Evolutionary conservation across 2,797 vertebrate genomes (phyloP).

Genomic region (Eremophila alpestris): DNA sequence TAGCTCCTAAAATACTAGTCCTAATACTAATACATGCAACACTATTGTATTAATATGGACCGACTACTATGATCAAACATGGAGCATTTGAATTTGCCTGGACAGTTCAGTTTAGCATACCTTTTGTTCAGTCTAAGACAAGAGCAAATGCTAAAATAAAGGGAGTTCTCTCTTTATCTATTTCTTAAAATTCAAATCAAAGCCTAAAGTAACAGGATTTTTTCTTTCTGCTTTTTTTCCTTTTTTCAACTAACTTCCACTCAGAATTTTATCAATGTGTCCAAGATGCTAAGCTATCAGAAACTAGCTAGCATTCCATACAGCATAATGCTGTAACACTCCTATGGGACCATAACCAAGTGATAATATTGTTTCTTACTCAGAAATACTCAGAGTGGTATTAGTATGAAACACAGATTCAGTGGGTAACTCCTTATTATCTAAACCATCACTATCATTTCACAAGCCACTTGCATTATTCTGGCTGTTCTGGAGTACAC

Average conservation of each 20-base stretch:
- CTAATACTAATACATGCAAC: neutral
- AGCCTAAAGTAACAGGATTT: neutral
- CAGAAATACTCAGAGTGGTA: slow-evolving; percentile 4
- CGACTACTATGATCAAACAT: neutral
- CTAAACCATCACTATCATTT: neutral
- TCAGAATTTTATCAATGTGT: neutral
- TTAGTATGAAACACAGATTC: slow-evolving; percentile 16
- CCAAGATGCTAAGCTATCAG: neutral
- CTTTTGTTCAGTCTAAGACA: neutral
- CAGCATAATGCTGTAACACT: neutral
- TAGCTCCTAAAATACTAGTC: neutral
- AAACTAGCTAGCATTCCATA: slow-evolving; percentile 17
- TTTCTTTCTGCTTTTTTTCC: neutral
- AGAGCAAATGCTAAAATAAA: slow-evolving; percentile 33
- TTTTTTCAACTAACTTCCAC: neutral
- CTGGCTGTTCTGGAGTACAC: neutral
- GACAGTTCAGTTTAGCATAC: neutral
- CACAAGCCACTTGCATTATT: neutral
- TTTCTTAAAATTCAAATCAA: neutral
- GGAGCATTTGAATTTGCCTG: neutral
- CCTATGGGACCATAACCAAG: neutral
- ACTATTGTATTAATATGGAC: neutral
- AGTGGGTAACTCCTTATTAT: neutral
- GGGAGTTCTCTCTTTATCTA: neutral
- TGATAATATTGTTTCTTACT: slow-evolving; percentile 18